These are phyloP conservation scores for Athene noctua DNA, from an alignment of 2,113 vertebrate species.

Conservation along the genomic window DNA sequence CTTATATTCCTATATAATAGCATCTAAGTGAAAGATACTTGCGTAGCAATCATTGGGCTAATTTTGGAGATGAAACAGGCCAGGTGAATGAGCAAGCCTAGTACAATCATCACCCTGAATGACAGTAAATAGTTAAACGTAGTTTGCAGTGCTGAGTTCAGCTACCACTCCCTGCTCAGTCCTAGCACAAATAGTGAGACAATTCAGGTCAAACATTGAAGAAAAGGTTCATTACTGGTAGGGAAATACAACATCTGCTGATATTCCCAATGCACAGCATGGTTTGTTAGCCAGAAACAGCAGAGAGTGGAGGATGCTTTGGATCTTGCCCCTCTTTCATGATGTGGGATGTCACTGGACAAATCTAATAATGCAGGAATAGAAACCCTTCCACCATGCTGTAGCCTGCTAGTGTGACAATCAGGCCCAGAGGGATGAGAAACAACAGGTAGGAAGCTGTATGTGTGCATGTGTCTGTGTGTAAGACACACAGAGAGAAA, in stretches of 20 bases:
- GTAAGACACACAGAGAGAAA: not conserved
- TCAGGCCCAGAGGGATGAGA: not conserved
- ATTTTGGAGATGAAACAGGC: not conserved
- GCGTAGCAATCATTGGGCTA: not conserved
- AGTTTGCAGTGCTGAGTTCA: not conserved
- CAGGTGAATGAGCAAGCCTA: not conserved
- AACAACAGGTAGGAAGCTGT: not conserved
- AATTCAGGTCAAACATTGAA: not conserved
- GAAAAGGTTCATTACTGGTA: not conserved
- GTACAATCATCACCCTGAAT: not conserved
- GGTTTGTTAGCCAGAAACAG: not conserved
- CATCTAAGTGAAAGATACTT: not conserved
- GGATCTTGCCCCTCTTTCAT: not conserved
- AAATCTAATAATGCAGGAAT: not conserved
- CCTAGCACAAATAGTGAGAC: not conserved
- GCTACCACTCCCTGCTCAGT: not conserved
- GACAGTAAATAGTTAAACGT: not conserved
- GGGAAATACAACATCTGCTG: not conserved
- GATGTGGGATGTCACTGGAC: not conserved
- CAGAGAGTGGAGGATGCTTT: not conserved
- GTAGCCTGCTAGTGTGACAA: not conserved
- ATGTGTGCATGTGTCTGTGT: rapidly evolving
- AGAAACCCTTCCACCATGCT: not conserved
- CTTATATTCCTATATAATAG: not conserved
- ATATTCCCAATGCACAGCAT: not conserved